These are phyloP conservation scores for Nebria ingens DNA, from an alignment of 1,140 invertebrate species.

Conservation along the genomic window DNA sequence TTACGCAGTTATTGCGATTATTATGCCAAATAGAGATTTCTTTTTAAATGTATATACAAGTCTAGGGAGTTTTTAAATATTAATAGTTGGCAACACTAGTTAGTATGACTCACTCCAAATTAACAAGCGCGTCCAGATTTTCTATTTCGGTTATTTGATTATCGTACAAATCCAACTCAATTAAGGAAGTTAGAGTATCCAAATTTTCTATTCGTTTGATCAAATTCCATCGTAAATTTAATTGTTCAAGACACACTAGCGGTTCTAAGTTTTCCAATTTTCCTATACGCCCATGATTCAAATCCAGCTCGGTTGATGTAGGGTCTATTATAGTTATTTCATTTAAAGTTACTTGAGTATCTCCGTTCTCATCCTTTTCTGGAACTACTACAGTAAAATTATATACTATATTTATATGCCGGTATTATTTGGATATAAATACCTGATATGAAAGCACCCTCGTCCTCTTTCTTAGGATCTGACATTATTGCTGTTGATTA, in stretches of 20 bases:
- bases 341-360: conserved; percentile 22
- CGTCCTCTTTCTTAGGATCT: too few relatives aligned
- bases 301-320: conserved; percentile 54
- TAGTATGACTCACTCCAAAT: conserved; percentile 90
- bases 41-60: too few relatives aligned
- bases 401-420: too few relatives aligned
- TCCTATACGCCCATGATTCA: conserved; percentile 77
- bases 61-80: too few relatives aligned
- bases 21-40: too few relatives aligned
- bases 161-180: conserved; percentile 91
- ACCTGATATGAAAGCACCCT: too few relatives aligned
- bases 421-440: too few relatives aligned
- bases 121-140: conserved; percentile 74
- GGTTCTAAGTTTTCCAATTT: conserved; percentile 75
- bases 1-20: too few relatives aligned
- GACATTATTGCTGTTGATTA: too few relatives aligned
- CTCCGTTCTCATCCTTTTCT: not conserved
- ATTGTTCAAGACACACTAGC: conserved; percentile 58
- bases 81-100: too few relatives aligned
- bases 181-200: conserved; percentile 56
- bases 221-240: conserved; percentile 88
- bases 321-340: conserved; percentile 32
- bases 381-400: not conserved
- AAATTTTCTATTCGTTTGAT: conserved; percentile 92
- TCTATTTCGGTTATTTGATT: conserved; percentile 90